These are phyloP conservation scores for Sebastes aleutianus DNA, from an alignment of 2,797 vertebrate species.

Conservation along the genomic window DNA sequence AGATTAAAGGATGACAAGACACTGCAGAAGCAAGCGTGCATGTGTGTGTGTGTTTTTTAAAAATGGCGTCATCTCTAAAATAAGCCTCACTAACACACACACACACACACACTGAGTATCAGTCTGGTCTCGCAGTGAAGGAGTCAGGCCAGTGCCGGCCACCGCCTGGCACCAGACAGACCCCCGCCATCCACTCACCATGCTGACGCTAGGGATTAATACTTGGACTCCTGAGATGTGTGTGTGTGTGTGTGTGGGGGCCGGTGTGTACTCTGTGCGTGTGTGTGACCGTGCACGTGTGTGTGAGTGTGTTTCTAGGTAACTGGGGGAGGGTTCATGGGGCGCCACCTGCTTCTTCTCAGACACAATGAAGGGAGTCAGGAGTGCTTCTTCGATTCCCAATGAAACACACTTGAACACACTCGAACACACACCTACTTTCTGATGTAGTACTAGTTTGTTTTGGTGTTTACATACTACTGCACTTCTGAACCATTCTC, in stretches of 20 bases:
- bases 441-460: background rate
- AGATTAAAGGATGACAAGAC: slow-evolving; percentile 78
- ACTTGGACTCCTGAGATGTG: slow-evolving; percentile 56
- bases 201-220: slow-evolving; percentile 82
- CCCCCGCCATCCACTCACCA: slow-evolving; percentile 72
- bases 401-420: background rate
- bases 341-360: slow-evolving; percentile 80
- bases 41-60: slow-evolving; percentile 55
- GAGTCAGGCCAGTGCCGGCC: slow-evolving; percentile 75
- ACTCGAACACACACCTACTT: background rate
- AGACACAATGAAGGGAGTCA: slow-evolving; percentile 68
- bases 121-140: slow-evolving; percentile 54
- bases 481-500: background rate
- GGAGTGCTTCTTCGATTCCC: slow-evolving; percentile 18
- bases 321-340: slow-evolving; percentile 66
- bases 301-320: slow-evolving; percentile 44
- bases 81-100: slow-evolving; percentile 45
- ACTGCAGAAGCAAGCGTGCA: slow-evolving; percentile 41
- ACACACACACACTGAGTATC: slow-evolving; percentile 16
- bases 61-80: slow-evolving; percentile 71
- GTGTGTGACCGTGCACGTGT: background rate
- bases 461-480: background rate
- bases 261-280: background rate
- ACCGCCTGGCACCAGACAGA: slow-evolving; percentile 80
- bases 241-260: background rate